phyloP scores from a whole-genome alignment of 2,797 vertebrate species.

The Peromyscus eremicus region DNA sequence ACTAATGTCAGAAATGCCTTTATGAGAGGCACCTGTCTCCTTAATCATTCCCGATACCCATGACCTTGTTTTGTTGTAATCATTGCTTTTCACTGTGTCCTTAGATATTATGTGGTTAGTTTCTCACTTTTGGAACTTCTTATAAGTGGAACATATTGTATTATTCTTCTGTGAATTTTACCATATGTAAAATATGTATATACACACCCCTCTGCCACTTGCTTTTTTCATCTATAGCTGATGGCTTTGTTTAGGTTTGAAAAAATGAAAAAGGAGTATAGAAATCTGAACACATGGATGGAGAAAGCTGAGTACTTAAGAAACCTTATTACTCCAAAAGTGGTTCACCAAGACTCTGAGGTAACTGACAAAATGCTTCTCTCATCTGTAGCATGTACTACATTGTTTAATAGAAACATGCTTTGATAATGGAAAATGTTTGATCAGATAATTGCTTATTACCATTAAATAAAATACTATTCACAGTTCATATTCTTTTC shows the following conservation, averaged over 20 bases:
- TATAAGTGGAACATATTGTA: background rate
- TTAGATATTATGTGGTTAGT: constrained; percentile 39
- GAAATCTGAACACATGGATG: constrained; percentile 80
- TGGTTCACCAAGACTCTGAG: constrained; percentile 36
- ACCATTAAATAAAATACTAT: background rate
- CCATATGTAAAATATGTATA: background rate
- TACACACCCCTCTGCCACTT: background rate
- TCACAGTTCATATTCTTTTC: background rate
- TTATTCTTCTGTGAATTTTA: constrained; percentile 44
- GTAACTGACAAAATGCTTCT: constrained; percentile 69
- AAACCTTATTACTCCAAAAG: constrained; percentile 72
- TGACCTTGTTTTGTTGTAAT: constrained; percentile 22
- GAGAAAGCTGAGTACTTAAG: constrained; percentile 83
- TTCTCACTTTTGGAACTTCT: constrained; percentile 42
- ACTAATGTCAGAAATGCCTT: background rate
- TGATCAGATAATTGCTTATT: background rate
- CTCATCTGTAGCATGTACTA: background rate
- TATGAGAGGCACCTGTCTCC: background rate
- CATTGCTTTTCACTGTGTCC: constrained; percentile 13
- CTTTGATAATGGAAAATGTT: constrained; percentile 29
- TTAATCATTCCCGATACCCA: background rate
- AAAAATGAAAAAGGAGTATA: constrained; percentile 85
- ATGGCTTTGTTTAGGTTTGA: constrained; percentile 80
- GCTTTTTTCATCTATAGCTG: constrained; percentile 49
- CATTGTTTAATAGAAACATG: background rate